Evolutionary conservation across 2,797 vertebrate species (phyloP).

Genomic region (Peromyscus melanophrys): DNA sequence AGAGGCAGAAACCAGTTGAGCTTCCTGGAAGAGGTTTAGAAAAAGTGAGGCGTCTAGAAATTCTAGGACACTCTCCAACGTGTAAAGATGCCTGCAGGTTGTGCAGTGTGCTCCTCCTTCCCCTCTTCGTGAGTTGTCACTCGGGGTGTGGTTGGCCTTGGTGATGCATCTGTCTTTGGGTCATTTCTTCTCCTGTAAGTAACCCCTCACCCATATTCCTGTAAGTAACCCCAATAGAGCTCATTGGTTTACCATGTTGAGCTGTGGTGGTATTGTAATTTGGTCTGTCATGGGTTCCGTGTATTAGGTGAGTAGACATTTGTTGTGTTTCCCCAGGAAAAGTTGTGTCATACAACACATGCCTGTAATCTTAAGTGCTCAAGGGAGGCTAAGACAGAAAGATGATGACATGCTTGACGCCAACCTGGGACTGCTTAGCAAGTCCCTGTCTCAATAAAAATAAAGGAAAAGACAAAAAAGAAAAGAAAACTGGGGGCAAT

Average conservation of each 20-base stretch:
- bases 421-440: not conserved
- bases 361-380: not conserved
- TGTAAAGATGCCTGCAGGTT: too few species aligned
- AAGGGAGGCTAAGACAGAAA: not conserved
- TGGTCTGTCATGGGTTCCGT: not conserved
- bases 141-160: not conserved
- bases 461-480: not conserved
- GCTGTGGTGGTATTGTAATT: not conserved
- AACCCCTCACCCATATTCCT: not conserved
- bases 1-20: not conserved
- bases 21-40: not conserved
- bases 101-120: not conserved
- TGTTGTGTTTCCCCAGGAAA: not conserved
- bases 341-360: not conserved
- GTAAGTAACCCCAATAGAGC: not conserved
- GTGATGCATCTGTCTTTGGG: not conserved
- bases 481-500: not conserved
- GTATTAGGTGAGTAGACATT: not conserved
- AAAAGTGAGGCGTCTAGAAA: not conserved
- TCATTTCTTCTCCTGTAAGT: not conserved
- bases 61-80: not conserved
- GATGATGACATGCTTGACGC: not conserved
- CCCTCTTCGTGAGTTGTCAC: too few species aligned
- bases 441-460: not conserved
- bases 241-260: not conserved